Evolutionary conservation across 2,113 vertebrate genomes (phyloP), one percentile per base, ranked within the genome.

Genomic region (Pelmatolapia mariae): DNA sequence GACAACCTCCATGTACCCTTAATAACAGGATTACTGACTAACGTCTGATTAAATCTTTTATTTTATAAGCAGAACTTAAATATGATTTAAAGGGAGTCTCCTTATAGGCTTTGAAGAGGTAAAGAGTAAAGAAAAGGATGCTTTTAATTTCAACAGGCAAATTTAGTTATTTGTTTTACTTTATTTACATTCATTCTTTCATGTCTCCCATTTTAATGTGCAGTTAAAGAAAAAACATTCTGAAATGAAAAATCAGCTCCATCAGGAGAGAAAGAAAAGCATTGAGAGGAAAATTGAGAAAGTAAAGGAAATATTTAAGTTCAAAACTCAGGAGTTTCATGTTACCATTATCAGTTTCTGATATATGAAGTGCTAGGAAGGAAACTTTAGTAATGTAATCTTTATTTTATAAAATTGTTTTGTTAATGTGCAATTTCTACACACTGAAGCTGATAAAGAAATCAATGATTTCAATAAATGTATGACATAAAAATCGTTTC

Each of bases 51-150:
- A 22, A 53, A 53, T 53, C 19, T 53, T 53, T 53, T 22, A 4
- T 54, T 6, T 11, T 54, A 22, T 22, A 22, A 11, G 0, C 10
- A 54, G 5, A 54, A 22, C 5, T 54, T 11, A 0, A 52, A 54
- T 22, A 22, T 22, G 52, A 54, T 22, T 22, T 54, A 22, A 54
- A 11, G n/a, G 52, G 10, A 2, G 0, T 53, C 5, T 53, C 10
- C 52, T 22, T 53, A 0, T 53, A 53, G n/a, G 10, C 10, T 53
- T 22, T 53, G 19, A 22, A 53, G 10, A 4, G 19, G 0, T 53
- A 53, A 53, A 0, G 2, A 53, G 52, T 11, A 11, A 53, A 53
- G 52, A 22, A 53, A 53, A 53, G 0, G 9, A 22, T 53, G 2
- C 19, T 53, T 53, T 22, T 0, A 53, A 53, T 53, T 53, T 53